Evolutionary conservation across 2,797 vertebrate genomes (phyloP), one percentile per base, ranked within the genome.

Genomic region (Centropyge bicolor): DNA sequence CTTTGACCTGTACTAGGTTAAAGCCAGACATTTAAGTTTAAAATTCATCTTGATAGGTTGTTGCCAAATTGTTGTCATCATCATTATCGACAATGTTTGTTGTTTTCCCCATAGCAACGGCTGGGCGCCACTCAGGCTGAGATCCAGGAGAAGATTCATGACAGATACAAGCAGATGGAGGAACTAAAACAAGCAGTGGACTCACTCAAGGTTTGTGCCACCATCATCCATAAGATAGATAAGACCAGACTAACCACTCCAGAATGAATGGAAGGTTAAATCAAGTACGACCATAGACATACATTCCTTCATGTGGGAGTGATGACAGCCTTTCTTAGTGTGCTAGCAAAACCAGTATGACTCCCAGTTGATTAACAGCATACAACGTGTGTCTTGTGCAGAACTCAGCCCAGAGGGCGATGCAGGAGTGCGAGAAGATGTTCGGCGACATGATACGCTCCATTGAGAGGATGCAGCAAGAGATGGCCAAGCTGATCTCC

Each of bases 401-500:
- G 96, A 94, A 56, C 84, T 96, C 96, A 2, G 96, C 96, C 41
- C 94, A 95, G 57, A 91, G 93, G 74, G 93, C 95, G 0, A 73
- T 96, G 87, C 95, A 96, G 88, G 96, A 96, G 71, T 95, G 94
- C 2, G 95, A 96, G 89, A 96, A 96, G 93, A 91, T 95, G 83
- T 96, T 96, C 14, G 24, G 79, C 0, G 95, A 96, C 90, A 96
- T 96, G 95, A 87, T 96, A 81, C 95, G 87, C 78, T 92, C 94
- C 90, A 96, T 96, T 3, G 95, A 96, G 88, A 95, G 94, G 85
- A 95, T 96, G 95, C 95, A 96, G 82, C 95, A 96, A 62, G 96
- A 96, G 86, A 96, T 96, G 95, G 22, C 67, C 80, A 96, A 96
- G 88, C 90, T 96, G 79, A 96, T 96, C 82, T 86, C 94, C 8